Percentiles rank a stretch among this genome's conserved stretches.
These are phyloP conservation scores for Drosophila neonasuta DNA, from an alignment of 2,888 invertebrate genomes.

Conservation along the genomic window DNA sequence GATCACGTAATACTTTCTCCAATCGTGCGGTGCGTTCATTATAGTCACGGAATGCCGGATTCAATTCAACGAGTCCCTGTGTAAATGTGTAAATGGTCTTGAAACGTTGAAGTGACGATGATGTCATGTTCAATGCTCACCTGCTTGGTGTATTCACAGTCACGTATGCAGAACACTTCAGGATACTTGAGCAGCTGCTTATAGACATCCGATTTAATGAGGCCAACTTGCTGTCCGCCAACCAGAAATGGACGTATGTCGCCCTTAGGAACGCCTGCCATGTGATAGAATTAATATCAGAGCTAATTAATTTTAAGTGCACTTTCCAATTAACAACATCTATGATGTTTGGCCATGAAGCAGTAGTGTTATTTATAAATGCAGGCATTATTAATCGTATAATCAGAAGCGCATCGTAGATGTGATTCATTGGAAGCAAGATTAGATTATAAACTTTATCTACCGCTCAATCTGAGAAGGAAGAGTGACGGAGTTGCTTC, in stretches of 20 bases:
- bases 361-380: constrained; percentile 2
- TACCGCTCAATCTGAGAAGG: neutral
- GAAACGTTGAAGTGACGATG: constrained; percentile 5
- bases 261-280: constrained; percentile 88
- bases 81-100: constrained; percentile 74
- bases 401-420: neutral
- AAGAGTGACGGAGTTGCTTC: neutral
- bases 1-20: constrained; percentile 89
- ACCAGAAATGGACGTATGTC: constrained; percentile 94
- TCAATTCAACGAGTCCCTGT: constrained; percentile 89
- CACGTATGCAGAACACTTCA: constrained; percentile 85
- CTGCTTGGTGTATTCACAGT: constrained; percentile 81
- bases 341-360: constrained; percentile 11
- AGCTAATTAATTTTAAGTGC: constrained; percentile 39
- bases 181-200: constrained; percentile 91
- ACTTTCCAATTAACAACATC: constrained; percentile 21
- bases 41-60: constrained; percentile 93
- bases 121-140: constrained; percentile 53
- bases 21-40: constrained; percentile 90
- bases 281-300: constrained; percentile 39
- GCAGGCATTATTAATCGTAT: neutral
- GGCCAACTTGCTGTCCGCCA: constrained; percentile 93
- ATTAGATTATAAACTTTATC: constrained; percentile 1
- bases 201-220: constrained; percentile 92
- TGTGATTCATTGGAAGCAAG: neutral